Percentiles rank a stretch among this genome's conserved stretches.
phyloP scores from a whole-genome alignment of 1,140 invertebrate species.

The Drosophila repleta region DNA sequence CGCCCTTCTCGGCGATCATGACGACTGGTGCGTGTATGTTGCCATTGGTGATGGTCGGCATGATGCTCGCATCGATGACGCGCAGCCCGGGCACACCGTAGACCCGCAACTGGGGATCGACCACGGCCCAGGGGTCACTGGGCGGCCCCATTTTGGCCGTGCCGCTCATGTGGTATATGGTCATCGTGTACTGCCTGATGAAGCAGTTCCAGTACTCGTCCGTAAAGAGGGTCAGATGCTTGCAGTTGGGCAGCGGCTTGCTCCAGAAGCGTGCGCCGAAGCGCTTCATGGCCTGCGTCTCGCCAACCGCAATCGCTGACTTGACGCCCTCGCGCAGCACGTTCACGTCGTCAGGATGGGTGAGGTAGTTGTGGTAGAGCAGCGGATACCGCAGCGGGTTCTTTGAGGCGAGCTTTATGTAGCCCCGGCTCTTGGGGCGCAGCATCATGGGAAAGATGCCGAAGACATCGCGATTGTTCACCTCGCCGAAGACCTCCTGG shows the following conservation, averaged over 20 bases:
- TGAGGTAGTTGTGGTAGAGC: conserved; percentile 92
- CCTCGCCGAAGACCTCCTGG: conserved; percentile 88
- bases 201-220: conserved; percentile 94
- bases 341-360: conserved; percentile 91
- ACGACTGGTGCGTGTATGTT: conserved; percentile 94
- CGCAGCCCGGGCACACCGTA: conserved; percentile 90
- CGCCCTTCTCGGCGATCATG: conserved; percentile 97
- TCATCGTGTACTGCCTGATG: conserved; percentile 92
- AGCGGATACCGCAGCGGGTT: conserved; percentile 94
- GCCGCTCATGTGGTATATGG: conserved; percentile 94
- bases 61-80: conserved; percentile 84
- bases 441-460: conserved; percentile 94
- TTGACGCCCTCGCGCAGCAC: conserved; percentile 93
- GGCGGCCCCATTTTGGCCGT: conserved; percentile 93
- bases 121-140: conserved; percentile 91
- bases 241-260: conserved; percentile 91
- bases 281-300: conserved; percentile 89
- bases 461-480: conserved; percentile 90
- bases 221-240: conserved; percentile 89
- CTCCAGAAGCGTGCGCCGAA: conserved; percentile 91
- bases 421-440: conserved; percentile 92
- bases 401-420: conserved; percentile 89
- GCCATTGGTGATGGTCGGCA: conserved; percentile 89
- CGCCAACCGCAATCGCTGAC: conserved; percentile 91
- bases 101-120: conserved; percentile 91